A percentile compares a stretch with the other conserved stretches of the same genome.
These are phyloP conservation scores for Trididemnum clinides DNA, from an alignment of 23 tunicate genomes.

Conservation along the genomic window DNA sequence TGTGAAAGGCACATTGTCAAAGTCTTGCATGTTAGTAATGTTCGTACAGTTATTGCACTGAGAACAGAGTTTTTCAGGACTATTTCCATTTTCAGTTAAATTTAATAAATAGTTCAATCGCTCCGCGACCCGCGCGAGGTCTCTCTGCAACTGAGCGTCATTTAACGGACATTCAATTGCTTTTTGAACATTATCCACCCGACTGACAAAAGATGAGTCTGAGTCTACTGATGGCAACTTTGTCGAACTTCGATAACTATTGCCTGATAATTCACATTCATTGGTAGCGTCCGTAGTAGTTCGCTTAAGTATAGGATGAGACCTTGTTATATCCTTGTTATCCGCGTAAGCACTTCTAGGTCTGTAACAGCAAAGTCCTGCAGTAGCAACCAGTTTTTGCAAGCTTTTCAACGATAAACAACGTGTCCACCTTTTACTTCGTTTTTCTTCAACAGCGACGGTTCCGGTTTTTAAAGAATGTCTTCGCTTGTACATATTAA, in stretches of 20 bases:
- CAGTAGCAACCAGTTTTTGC: conserved; percentile 41
- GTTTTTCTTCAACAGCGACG: conserved; percentile 3
- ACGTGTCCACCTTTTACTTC: conserved; percentile 23
- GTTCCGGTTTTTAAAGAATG: conserved; percentile 5
- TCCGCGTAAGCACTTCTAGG: not conserved
- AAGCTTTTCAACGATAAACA: conserved; percentile 35
- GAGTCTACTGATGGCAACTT: not conserved
- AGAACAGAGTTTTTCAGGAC: not conserved
- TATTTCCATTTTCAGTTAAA: conserved; percentile 11
- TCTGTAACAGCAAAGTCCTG: conserved; percentile 46
- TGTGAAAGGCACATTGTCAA: not conserved
- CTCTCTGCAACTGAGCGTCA: conserved; percentile 26
- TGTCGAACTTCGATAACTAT: not conserved
- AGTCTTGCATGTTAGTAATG: not conserved
- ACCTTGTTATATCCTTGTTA: not conserved
- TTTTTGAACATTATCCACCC: conserved; percentile 3
- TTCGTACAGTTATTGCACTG: not conserved
- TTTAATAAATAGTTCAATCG: conserved; percentile 39
- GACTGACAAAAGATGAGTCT: not conserved
- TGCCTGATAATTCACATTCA: not conserved
- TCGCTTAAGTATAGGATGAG: not conserved
- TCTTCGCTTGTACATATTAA: conserved; percentile 19
- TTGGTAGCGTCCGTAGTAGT: not conserved
- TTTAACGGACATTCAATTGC: conserved; percentile 28
- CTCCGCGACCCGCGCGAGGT: not conserved